Evolutionary conservation across 2,797 vertebrate species (phyloP), one percentile per base, ranked within the genome.

Genomic region (Oceanodroma leucorhoa): DNA sequence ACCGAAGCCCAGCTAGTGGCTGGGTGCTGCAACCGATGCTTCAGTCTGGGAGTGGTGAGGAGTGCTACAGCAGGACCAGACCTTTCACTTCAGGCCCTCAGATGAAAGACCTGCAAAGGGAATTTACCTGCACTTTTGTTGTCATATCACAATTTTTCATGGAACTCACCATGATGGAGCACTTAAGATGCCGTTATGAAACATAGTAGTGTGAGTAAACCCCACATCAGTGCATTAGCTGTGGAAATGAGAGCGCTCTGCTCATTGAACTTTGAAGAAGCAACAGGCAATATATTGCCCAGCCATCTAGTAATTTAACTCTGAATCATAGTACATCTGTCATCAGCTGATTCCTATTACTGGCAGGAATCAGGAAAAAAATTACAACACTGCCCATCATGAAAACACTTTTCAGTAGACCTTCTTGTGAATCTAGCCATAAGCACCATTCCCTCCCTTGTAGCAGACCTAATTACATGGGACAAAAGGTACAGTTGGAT

Each of bases 401-500:
- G 36, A 54, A 85, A 84, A n/a, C 24, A 50, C 21, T n/a, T 2
- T 48, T 80, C 38, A 55, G 23, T 17, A 81, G 45, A 77, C 12
- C 26, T 57, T 83, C 75, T 48, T 64, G 21, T 46, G 38, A 87
- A 50, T 85, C 36, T 48, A 64, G 14, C 30, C 14, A 19, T 61
- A 78, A 55, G 26, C 18, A 89, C 53, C 41, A 41, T 95, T 78
- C 77, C 22, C 45, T 84, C 30, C 45, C 66, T 85, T 3, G 46
- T 78, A 78, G 40, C 34, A 87, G 73, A 72, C 60, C 57, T 70
- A 76, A 85, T 81, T 83, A 83, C 12, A 15, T 61, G 71, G 58
- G 38, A 83, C 79, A 94, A 95, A 87, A 89, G 14, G 62, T 86
- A 69, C 43, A 92, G 75, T 1, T 95, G 58, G 78, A 81, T 93